A percentile compares a stretch with the other conserved stretches of the same genome.
These are phyloP conservation scores for Neoseiulus cucumeris DNA, from an alignment of 1,140 invertebrate species.

Conservation along the genomic window DNA sequence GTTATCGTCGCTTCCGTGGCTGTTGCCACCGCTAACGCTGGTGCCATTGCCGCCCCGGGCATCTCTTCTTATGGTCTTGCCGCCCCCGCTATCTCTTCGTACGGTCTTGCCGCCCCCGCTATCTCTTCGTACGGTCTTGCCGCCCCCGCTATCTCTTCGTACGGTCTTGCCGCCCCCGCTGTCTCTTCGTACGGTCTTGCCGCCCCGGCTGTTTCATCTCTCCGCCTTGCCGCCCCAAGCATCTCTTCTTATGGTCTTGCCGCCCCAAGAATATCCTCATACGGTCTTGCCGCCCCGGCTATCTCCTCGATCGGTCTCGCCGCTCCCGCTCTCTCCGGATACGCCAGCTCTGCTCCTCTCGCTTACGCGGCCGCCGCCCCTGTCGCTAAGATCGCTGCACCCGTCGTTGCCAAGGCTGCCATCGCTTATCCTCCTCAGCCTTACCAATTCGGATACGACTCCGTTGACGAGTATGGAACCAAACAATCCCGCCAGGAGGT, in stretches of 20 bases:
- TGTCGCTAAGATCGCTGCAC: not conserved
- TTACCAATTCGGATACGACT: constrained; percentile 17
- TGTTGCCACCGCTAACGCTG: not conserved
- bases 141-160: no score
- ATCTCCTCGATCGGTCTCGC: not conserved
- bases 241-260: not conserved
- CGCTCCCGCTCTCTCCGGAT: not conserved
- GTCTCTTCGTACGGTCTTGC: not conserved
- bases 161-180: not conserved
- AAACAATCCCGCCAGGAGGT: constrained; percentile 17
- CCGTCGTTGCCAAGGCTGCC: constrained; percentile 9
- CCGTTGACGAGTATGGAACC: constrained; percentile 17
- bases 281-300: not conserved
- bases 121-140: no score
- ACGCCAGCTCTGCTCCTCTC: not conserved
- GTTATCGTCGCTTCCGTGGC: not conserved
- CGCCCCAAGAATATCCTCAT: not conserved
- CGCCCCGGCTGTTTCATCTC: not conserved
- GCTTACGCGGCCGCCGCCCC: not conserved
- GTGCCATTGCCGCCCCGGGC: not conserved
- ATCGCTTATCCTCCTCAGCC: constrained; percentile 19
- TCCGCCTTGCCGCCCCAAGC: not conserved
- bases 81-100: not conserved
- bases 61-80: not conserved
- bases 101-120: no score